phyloP scores from a whole-genome alignment of 2,888 invertebrate species.

The Heteromurus nitidus region DNA sequence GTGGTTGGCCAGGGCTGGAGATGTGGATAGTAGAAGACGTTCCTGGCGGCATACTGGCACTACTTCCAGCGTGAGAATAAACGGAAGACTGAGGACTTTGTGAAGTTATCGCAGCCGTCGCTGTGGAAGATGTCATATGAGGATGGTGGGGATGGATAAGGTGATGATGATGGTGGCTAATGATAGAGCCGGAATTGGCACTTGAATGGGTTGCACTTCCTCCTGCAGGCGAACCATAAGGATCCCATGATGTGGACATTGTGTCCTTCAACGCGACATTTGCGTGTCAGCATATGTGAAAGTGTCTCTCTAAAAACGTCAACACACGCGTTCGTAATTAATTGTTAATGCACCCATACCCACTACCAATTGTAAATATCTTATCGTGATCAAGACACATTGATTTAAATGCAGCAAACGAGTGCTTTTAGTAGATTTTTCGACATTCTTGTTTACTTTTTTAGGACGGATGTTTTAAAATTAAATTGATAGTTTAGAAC shows the following conservation, averaged over 20 bases:
- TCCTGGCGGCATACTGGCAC: conserved; percentile 41
- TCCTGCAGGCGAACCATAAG: conserved; percentile 47
- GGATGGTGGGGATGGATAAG: conserved; percentile 27
- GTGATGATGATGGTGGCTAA: conserved; percentile 36
- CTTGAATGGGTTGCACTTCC: conserved; percentile 40
- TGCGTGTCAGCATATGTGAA: not conserved
- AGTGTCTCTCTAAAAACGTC: not conserved
- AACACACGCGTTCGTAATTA: not conserved
- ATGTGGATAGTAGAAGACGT: conserved; percentile 25
- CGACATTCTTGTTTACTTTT: no score
- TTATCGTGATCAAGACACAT: no score
- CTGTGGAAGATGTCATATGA: conserved; percentile 36
- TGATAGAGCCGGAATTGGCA: conserved; percentile 31
- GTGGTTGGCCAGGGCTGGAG: conserved; percentile 10
- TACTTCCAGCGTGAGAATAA: conserved; percentile 48
- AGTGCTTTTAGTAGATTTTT: no score
- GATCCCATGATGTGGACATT: conserved; percentile 61
- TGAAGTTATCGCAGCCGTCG: conserved; percentile 8
- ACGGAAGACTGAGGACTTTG: conserved; percentile 47
- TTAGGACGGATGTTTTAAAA: no score
- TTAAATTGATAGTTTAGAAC: no score
- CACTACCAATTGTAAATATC: no score
- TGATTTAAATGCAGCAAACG: no score
- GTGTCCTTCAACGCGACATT: conserved; percentile 10
- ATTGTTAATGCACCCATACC: not conserved